Base-by-base conservation (phyloP, 1,140 invertebrate species). In the Pectinophora gossypiella region DNA sequence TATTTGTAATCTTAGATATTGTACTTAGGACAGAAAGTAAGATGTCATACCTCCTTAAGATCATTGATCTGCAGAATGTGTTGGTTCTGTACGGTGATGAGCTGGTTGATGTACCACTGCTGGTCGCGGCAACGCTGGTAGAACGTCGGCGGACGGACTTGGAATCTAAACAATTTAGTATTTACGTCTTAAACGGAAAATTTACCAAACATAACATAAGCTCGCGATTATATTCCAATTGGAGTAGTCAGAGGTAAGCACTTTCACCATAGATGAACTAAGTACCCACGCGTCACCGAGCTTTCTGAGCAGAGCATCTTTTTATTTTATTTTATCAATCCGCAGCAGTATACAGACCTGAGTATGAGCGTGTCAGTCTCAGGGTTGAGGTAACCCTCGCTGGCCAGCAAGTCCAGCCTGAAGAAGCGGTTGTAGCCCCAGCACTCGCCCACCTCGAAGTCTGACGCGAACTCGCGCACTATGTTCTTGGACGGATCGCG, bases 371-470 rank as follows among this genome's bases (percentile, higher is more conserved):
- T 94, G 73, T 95, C 94, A 10, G 91, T 89, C 56, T 93, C 90
- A 0, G 92, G 91, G 74, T 95, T 94, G 42, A 94, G 88, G 78
- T 97, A 98, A 0, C 97, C 96, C 89, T 98, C 96, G 65, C 93
- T 95, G 15, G 95, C 95, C 10, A 98, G 89, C 32, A 97, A 88
- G 89, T 98, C 96, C 43, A 98, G 89, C 48, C 96, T 88, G 81
- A 97, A 98, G 85, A 98, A 98, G 56, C 96, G 89, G 79, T 98
- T 98, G 77, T 98, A 98, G 6, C 97, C 97, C 97, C 96, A 98
- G 76, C 96, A 98, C 90, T 98, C 97, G n/a, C 96, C 96, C 55
- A 98, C 95, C 89, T 98, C 96, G 90, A 98, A 98, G 87, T 98
- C 96, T 0, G 96, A 97, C 0, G 96, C 95, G 88, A 98, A 98